phyloP scores from a whole-genome alignment of 2,888 invertebrate species.

The Cremastinae sp. region DNA sequence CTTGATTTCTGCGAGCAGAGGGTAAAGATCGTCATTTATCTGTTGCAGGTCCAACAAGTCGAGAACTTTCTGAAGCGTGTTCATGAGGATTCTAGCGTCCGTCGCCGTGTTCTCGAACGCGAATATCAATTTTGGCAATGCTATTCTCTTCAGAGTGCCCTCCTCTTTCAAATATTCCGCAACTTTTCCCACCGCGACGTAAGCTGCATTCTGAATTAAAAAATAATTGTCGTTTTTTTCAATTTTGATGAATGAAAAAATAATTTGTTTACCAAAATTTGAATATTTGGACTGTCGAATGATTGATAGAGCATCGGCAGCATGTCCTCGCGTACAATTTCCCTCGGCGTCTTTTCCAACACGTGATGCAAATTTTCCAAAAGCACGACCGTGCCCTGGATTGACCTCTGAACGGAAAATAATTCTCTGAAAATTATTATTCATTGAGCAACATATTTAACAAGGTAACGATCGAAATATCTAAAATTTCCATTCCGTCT shows the following conservation, averaged over 20 bases:
- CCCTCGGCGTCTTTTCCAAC: constrained; percentile 91
- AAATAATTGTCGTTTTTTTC: neutral
- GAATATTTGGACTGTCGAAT: constrained; percentile 92
- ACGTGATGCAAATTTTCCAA: constrained; percentile 94
- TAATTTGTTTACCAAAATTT: constrained; percentile 89
- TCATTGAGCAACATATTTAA: neutral
- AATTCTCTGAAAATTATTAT: constrained; percentile 82
- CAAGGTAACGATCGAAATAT: no score
- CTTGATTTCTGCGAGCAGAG: constrained; percentile 91
- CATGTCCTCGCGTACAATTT: constrained; percentile 90
- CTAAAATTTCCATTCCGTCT: neutral
- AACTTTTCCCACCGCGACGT: constrained; percentile 92
- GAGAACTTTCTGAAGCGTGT: constrained; percentile 89
- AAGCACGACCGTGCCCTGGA: constrained; percentile 92
- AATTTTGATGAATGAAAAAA: neutral
- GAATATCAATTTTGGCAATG: constrained; percentile 90
- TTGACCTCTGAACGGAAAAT: constrained; percentile 89
- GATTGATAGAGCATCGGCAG: constrained; percentile 92
- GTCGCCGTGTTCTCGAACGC: constrained; percentile 90
- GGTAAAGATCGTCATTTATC: constrained; percentile 94
- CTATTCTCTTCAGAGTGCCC: constrained; percentile 88
- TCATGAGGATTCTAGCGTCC: constrained; percentile 90
- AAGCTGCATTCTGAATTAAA: constrained; percentile 88
- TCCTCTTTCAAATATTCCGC: constrained; percentile 90
- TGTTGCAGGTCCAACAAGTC: constrained; percentile 92